phyloP scores from a whole-genome alignment of 2,888 invertebrate species.

The Drosophila neoperkinsi region DNA sequence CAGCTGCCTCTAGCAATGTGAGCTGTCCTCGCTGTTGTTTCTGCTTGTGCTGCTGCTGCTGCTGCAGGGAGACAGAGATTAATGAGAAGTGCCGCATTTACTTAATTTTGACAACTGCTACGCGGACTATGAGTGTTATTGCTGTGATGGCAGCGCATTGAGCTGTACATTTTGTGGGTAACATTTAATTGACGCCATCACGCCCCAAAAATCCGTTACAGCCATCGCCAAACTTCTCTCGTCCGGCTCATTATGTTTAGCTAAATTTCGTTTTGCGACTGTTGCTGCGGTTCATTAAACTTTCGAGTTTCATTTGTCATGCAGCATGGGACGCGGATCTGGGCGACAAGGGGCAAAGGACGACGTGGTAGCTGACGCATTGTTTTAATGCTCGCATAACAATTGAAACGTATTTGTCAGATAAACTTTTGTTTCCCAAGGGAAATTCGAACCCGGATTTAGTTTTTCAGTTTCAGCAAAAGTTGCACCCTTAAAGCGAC shows the following conservation, averaged over 20 bases:
- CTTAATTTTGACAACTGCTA: constrained; percentile 76
- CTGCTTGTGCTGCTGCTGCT: background rate
- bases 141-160: constrained; percentile 44
- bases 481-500: constrained; percentile 28
- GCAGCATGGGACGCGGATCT: background rate
- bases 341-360: background rate
- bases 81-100: constrained; percentile 74
- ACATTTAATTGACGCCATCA: constrained; percentile 68
- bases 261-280: constrained; percentile 67
- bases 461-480: constrained; percentile 1
- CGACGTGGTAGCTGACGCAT: constrained; percentile 34
- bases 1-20: constrained; percentile 33
- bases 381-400: constrained; percentile 59
- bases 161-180: constrained; percentile 63
- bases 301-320: constrained; percentile 75
- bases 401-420: constrained; percentile 75
- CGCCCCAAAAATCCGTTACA: constrained; percentile 23
- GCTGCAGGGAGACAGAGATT: constrained; percentile 69
- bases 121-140: constrained; percentile 63
- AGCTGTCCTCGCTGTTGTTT: constrained; percentile 13
- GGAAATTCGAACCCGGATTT: constrained; percentile 18
- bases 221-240: constrained; percentile 30
- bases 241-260: constrained; percentile 56
- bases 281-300: constrained; percentile 75
- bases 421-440: constrained; percentile 64